phyloP scores from a whole-genome alignment of 2,888 invertebrate genomes.

The Hydropsyche betteni region DNA sequence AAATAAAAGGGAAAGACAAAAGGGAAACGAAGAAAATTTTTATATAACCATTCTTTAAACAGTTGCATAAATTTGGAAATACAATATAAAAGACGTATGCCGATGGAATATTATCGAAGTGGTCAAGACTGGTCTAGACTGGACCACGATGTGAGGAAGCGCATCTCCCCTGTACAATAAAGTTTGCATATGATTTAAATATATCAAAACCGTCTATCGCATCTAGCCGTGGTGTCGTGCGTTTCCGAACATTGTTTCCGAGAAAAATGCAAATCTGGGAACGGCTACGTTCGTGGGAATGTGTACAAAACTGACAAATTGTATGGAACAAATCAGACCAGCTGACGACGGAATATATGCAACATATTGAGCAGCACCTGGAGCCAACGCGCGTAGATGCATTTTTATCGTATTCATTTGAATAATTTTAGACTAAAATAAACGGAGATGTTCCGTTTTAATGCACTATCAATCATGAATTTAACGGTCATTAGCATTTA shows the following conservation, averaged over 20 bases:
- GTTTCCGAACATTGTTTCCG: conserved; percentile 49
- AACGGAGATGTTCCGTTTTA: too few relatives aligned
- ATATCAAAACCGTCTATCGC: conserved; percentile 22
- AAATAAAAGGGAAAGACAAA: background rate
- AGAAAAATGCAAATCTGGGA: conserved; percentile 49
- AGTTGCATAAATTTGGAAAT: too few relatives aligned
- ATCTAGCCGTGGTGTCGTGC: conserved; percentile 4
- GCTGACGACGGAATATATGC: conserved; percentile 11
- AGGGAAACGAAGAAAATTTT: conserved; percentile 11
- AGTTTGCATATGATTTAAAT: conserved; percentile 42
- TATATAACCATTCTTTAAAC: too few relatives aligned
- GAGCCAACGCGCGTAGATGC: background rate
- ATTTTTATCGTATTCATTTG: too few relatives aligned
- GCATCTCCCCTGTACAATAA: conserved; percentile 38
- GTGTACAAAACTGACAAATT: conserved; percentile 42
- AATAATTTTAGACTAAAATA: too few relatives aligned
- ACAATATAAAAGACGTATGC: background rate
- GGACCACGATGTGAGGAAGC: conserved; percentile 35
- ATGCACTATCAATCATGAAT: too few relatives aligned
- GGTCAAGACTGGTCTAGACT: conserved; percentile 42
- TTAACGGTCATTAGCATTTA: too few relatives aligned
- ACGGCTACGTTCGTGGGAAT: conserved; percentile 40
- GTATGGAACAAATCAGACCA: conserved; percentile 35
- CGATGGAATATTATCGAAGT: background rate
- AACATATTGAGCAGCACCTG: conserved; percentile 1